Conservation (phyloP, 2,797 vertebrate genomes). For the Tapirus indicus region DNA sequence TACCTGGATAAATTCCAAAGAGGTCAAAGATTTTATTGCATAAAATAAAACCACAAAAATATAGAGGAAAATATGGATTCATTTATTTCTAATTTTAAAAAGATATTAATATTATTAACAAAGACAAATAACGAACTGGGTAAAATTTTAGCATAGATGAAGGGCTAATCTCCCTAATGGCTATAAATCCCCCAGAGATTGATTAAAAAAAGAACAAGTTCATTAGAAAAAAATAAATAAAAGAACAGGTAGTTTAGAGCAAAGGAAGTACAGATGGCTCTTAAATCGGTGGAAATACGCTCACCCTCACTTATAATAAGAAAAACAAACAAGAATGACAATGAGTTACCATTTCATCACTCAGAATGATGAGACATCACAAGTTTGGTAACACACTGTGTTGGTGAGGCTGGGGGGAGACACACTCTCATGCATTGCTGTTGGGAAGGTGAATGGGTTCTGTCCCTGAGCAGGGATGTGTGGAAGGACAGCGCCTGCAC, state of each 20-base stretch:
- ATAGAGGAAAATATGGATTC: neutral
- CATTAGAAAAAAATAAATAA: neutral
- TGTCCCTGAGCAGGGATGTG: neutral
- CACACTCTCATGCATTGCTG: fast-evolving
- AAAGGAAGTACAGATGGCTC: neutral
- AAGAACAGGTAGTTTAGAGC: neutral
- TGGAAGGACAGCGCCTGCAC: neutral
- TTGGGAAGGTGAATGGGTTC: neutral
- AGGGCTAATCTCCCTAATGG: neutral
- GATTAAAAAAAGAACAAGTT: neutral
- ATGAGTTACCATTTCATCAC: neutral
- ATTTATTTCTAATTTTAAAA: neutral
- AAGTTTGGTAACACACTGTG: neutral
- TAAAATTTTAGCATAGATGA: neutral
- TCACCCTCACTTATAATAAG: neutral
- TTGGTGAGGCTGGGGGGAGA: neutral
- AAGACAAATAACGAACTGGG: neutral
- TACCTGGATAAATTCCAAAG: neutral
- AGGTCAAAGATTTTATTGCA: neutral
- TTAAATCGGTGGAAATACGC: neutral
- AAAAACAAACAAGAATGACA: neutral
- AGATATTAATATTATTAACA: neutral
- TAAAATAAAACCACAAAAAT: neutral
- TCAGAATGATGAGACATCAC: neutral
- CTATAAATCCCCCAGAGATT: neutral